Conservation (phyloP, 2,113 vertebrate genomes). For the Grammomys surdaster region DNA sequence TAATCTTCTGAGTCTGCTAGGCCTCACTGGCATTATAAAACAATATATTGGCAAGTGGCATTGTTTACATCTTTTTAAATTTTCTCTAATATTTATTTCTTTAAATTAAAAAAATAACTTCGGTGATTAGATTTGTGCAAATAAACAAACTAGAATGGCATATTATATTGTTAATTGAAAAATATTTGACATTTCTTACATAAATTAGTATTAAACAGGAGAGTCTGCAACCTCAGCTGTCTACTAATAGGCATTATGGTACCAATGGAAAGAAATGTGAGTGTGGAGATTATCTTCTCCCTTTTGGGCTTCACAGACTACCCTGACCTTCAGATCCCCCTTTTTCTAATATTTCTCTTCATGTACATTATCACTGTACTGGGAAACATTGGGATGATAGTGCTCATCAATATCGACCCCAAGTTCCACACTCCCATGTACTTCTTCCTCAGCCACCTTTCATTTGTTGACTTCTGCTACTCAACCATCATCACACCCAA, state of each 20-base stretch:
- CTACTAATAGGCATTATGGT: neutral
- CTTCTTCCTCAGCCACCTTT: conserved; percentile 76
- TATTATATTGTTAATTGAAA: neutral
- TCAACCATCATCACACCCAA: conserved; percentile 74
- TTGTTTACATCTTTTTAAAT: neutral
- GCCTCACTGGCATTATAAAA: neutral
- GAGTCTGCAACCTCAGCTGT: rapidly evolving
- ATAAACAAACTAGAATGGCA: neutral
- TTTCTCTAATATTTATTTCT: neutral
- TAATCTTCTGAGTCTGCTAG: neutral
- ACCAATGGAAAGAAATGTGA: conserved; percentile 49
- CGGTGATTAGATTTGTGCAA: neutral
- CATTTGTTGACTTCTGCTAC: conserved; percentile 78
- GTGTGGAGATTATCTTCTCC: conserved; percentile 34
- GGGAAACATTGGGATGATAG: conserved; percentile 75
- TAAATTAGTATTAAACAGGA: neutral
- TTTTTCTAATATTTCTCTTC: conserved; percentile 64
- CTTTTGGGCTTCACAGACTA: conserved; percentile 74
- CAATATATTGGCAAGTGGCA: neutral
- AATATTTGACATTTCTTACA: neutral
- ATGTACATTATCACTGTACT: conserved; percentile 66
- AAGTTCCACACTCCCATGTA: conserved; percentile 75
- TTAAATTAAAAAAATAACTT: neutral
- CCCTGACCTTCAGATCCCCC: conserved; percentile 32
- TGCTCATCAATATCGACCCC: conserved; percentile 51